phyloP scores from a whole-genome alignment of 2,797 vertebrate genomes.

The Girardinus metallicus region DNA sequence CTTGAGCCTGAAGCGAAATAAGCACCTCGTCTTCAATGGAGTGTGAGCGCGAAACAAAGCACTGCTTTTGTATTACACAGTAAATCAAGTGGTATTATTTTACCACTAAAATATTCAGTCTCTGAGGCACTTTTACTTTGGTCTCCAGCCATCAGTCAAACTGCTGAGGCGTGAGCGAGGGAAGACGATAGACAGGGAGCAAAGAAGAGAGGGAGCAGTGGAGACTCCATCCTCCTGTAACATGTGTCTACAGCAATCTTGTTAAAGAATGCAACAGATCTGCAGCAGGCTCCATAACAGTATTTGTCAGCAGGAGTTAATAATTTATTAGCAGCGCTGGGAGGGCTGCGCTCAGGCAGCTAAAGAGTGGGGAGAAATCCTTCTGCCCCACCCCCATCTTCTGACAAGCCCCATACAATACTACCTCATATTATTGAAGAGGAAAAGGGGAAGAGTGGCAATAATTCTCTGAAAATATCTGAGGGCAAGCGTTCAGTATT shows the following conservation, averaged over 20 bases:
- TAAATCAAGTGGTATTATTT: slow-evolving; percentile 99
- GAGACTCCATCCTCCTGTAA: slow-evolving; percentile 93
- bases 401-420: slow-evolving; percentile 73
- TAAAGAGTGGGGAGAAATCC: slow-evolving; percentile 75
- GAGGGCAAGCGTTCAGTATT: slow-evolving; percentile 52
- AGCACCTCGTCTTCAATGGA: slow-evolving; percentile 80
- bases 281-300: slow-evolving; percentile 84
- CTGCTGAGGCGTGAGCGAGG: slow-evolving; percentile 91
- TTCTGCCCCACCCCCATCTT: slow-evolving; percentile 68
- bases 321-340: slow-evolving; percentile 85
- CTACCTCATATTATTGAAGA: slow-evolving; percentile 71
- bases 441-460: slow-evolving; percentile 67
- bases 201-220: slow-evolving; percentile 64
- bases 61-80: slow-evolving; percentile 87
- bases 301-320: slow-evolving; percentile 89
- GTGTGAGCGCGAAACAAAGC: slow-evolving; percentile 82
- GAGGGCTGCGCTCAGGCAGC: slow-evolving; percentile 78
- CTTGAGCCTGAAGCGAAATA: slow-evolving; percentile 69
- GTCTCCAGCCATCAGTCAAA: slow-evolving; percentile 96
- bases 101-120: slow-evolving; percentile 95
- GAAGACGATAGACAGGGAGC: slow-evolving; percentile 66
- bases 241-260: slow-evolving; percentile 98
- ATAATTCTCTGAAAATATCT: slow-evolving; percentile 74
- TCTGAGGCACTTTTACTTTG: slow-evolving; percentile 96
- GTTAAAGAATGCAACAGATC: slow-evolving; percentile 93